phyloP scores from a whole-genome alignment of 2,797 vertebrate species.

The Discoglossus pictus region DNA sequence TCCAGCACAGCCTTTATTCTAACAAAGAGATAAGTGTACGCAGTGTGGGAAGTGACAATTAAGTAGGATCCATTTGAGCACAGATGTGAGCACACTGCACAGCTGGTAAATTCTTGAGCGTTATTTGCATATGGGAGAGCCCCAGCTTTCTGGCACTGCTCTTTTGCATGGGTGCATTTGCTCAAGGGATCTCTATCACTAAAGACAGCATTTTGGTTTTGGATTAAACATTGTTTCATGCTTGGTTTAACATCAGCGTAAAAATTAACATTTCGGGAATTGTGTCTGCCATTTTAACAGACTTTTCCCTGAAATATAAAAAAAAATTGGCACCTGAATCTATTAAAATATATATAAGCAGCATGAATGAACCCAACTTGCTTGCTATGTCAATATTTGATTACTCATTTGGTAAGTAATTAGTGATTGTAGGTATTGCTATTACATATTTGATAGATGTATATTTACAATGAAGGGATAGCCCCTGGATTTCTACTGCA shows the following conservation, averaged over 20 bases:
- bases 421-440: neutral
- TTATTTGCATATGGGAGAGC: constrained; percentile 47
- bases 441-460: neutral
- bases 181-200: constrained; percentile 16
- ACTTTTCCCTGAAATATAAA: no score
- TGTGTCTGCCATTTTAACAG: no score
- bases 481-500: neutral
- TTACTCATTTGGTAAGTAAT: neutral
- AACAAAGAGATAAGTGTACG: constrained; percentile 47
- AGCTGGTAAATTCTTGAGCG: constrained; percentile 39
- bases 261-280: no score
- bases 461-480: neutral
- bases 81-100: constrained; percentile 39
- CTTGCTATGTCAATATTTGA: no score
- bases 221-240: neutral
- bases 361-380: no score
- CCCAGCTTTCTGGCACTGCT: constrained; percentile 28
- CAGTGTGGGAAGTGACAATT: constrained; percentile 48
- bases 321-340: no score
- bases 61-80: constrained; percentile 40
- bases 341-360: no score
- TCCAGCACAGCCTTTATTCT: constrained; percentile 33
- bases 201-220: constrained; percentile 9
- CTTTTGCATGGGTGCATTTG: constrained; percentile 18
- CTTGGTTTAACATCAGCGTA: no score